Evolutionary conservation across 2,888 invertebrate genomes (phyloP).

Genomic region (Thecocarcelia acutangulata): DNA sequence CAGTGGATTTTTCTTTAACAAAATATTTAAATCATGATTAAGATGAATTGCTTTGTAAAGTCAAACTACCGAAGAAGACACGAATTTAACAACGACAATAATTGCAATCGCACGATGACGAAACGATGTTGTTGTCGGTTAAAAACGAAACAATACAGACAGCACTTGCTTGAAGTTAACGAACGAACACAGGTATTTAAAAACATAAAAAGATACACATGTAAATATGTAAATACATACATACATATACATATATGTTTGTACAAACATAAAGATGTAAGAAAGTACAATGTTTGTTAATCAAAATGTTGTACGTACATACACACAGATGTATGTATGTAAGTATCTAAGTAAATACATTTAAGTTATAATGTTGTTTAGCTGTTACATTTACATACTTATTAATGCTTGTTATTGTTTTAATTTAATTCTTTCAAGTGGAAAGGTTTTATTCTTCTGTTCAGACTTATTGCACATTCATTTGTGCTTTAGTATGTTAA

Average conservation of each 20-base stretch:
- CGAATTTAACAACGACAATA: constrained; percentile 18
- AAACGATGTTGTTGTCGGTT: constrained; percentile 27
- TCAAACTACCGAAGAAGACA: constrained; percentile 27
- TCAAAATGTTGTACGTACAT: too few relatives aligned
- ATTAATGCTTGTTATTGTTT: constrained; percentile 20
- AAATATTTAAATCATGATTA: constrained; percentile 66
- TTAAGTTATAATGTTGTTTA: background rate
- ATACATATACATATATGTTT: background rate
- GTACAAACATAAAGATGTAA: background rate
- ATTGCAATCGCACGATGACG: constrained; percentile 16
- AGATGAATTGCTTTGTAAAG: constrained; percentile 67
- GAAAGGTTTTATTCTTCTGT: constrained; percentile 20
- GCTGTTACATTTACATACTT: background rate
- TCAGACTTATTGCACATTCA: background rate
- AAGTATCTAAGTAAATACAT: background rate
- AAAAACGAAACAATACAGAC: constrained; percentile 35
- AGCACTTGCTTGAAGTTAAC: constrained; percentile 36
- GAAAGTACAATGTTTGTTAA: too few relatives aligned
- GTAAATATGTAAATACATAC: too few relatives aligned
- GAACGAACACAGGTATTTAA: background rate
- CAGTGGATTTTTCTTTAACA: constrained; percentile 19
- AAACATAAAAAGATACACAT: background rate
- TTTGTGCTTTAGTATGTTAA: background rate
- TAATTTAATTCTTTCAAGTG: constrained; percentile 52
- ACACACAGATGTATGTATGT: background rate